Evolutionary conservation across 2,888 invertebrate species (phyloP), one percentile per base, ranked within the genome.

Genomic region (Melolontha melolontha): DNA sequence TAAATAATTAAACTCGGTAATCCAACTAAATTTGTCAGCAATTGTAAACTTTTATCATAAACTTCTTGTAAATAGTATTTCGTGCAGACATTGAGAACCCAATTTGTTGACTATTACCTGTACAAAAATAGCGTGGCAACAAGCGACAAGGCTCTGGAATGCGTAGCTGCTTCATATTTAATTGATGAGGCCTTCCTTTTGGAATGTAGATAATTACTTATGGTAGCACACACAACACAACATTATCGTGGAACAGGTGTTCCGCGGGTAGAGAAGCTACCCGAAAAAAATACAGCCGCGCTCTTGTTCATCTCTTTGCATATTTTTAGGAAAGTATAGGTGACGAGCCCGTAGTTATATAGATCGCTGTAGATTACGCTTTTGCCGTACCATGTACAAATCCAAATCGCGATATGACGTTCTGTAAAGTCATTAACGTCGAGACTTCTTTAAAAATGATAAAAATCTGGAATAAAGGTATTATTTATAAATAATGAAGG

Each of bases 201-300:
- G 63, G 67, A 75, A 75, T 75, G 75, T 72, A 70, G 74, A 75
- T 75, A 75, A 75, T 75, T 75, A 74, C 74, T 59, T 63, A 51
- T 67, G 71, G 68, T 68, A 67, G 67, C 65, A 67, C 67, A 64
- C 51, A 64, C 64, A 63, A 54, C 67, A 64, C 54, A 65, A 70
- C 71, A 69, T 70, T 71, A 67, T 68, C 64, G 57, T 47, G 39
- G 67, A 73, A 70, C 71, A 72, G 72, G 72, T 72, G 72, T 70
- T 69, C 71, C 65, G 49, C 51, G 62, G 27, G 41, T 51, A 54
- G 29, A 40, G 17, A 11, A 41, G 29, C 47, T 44, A 51, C 47
- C 49, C 59, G 50, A 55, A 67, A 67, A 67, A 67, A 54, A 27
- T 42, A 11, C 14, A 34, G 14, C 14, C 14, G 14, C 29, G 55